Percentiles rank a stretch among this genome's conserved stretches.
Conservation (phyloP, 2,113 vertebrate species). For the Ciconia boyciana region DNA sequence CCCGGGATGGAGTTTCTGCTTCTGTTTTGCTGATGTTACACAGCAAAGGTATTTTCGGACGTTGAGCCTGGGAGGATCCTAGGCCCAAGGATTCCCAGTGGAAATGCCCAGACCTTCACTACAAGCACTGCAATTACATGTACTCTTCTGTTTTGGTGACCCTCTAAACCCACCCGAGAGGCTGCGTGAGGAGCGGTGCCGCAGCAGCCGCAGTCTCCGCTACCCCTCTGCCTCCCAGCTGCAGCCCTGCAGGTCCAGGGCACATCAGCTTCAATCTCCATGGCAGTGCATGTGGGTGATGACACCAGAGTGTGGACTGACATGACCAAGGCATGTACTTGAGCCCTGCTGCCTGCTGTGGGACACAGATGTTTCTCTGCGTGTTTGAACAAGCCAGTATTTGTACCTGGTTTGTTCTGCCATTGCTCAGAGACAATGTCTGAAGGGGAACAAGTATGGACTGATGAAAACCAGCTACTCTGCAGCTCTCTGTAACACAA, state of each 20-base stretch:
- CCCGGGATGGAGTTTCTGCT: background rate
- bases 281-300: background rate
- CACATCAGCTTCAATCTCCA: accelerated
- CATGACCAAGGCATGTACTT: background rate
- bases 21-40: background rate
- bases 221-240: background rate
- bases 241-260: accelerated
- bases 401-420: background rate
- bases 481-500: background rate
- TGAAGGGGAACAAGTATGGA: background rate
- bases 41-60: background rate
- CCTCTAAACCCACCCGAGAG: background rate
- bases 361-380: background rate
- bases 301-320: background rate
- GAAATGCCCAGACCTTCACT: background rate
- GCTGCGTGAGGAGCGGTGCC: background rate
- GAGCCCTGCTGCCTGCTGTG: background rate
- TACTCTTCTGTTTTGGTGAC: background rate
- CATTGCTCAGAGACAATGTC: background rate
- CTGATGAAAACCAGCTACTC: background rate
- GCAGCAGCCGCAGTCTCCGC: accelerated
- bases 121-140: background rate
- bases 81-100: background rate
- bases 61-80: background rate
- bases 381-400: background rate